Percentiles rank a stretch among this genome's conserved stretches.
Evolutionary conservation across 2,113 vertebrate genomes (phyloP).

Genomic region (Phalacrocorax carbo): DNA sequence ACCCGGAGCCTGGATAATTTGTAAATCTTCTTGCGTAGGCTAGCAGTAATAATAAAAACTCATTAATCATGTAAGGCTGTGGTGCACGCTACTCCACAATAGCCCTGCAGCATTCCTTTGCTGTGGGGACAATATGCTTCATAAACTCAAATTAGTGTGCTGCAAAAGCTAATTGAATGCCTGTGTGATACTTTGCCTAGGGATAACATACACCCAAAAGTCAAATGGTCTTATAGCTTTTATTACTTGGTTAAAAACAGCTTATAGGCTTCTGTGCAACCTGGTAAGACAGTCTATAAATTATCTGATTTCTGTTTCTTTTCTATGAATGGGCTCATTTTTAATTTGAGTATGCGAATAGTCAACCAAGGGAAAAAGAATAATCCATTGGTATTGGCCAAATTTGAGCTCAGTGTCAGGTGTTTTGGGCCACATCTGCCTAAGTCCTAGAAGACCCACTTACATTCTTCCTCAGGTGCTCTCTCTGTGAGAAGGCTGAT

Average conservation of each 20-base stretch:
- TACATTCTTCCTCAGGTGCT: not conserved
- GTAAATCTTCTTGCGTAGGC: not conserved
- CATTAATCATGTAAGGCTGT: not conserved
- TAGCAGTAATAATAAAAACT: not conserved
- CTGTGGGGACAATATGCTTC: conserved; percentile 35
- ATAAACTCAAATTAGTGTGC: conserved; percentile 54
- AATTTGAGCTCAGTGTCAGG: not conserved
- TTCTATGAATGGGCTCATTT: not conserved
- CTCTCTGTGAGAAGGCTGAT: not conserved
- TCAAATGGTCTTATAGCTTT: conserved; percentile 17
- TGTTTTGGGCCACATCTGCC: not conserved
- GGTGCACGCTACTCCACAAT: not conserved
- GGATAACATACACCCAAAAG: not conserved
- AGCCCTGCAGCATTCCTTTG: conserved; percentile 27
- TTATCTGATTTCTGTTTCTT: not conserved
- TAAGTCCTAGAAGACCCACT: not conserved
- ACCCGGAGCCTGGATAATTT: not conserved
- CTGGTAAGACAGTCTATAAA: not conserved
- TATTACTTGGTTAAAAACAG: conserved; percentile 7
- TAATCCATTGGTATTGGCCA: not conserved
- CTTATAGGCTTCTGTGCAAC: not conserved
- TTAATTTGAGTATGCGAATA: not conserved
- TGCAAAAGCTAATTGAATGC: conserved; percentile 39
- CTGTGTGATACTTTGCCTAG: not conserved
- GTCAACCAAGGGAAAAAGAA: not conserved